These are phyloP conservation scores for Parnassius apollo DNA, from an alignment of 2,888 invertebrate species.

Conservation along the genomic window DNA sequence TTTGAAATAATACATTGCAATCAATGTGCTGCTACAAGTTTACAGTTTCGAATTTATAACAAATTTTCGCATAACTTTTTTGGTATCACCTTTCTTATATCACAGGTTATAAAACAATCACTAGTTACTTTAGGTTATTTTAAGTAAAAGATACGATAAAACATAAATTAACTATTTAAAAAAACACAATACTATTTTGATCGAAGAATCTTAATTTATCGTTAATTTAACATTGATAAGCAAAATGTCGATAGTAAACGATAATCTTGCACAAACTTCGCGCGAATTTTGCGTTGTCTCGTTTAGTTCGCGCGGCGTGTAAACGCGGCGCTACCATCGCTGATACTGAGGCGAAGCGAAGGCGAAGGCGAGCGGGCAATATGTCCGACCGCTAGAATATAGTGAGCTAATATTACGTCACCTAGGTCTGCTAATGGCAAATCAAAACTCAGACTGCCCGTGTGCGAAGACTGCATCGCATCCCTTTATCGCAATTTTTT, in stretches of 20 bases:
- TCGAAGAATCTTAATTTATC: no score
- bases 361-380: neutral
- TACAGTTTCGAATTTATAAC: no score
- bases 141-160: no score
- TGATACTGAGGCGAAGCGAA: conserved; percentile 3
- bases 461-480: conserved; percentile 6
- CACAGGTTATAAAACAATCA: no score
- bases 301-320: conserved; percentile 5
- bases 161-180: no score
- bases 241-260: no score
- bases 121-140: no score
- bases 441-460: conserved; percentile 8
- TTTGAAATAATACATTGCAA: neutral
- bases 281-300: conserved; percentile 6
- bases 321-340: conserved; percentile 6
- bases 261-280: conserved; percentile 6
- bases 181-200: no score
- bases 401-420: conserved; percentile 20
- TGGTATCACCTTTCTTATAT: no score
- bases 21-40: neutral
- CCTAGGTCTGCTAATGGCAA: conserved; percentile 22
- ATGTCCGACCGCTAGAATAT: conserved; percentile 7
- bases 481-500: neutral
- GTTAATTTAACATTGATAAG: no score
- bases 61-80: no score